Conservation (phyloP, 1,140 invertebrate genomes). For the Calliopsis andreniformis region DNA sequence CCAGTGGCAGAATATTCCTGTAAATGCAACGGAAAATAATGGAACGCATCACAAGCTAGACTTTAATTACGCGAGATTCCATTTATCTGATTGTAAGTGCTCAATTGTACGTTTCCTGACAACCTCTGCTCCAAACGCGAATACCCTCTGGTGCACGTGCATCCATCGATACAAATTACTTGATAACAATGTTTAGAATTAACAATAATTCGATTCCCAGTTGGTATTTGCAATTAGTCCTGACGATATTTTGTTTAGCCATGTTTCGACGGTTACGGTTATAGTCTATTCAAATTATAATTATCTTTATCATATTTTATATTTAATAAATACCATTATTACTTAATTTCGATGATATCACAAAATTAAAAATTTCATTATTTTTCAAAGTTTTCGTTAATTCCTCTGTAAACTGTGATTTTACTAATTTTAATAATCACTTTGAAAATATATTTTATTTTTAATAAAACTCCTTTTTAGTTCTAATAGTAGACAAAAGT, state of each 20-base stretch:
- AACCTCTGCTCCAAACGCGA: neutral
- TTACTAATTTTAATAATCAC: no score
- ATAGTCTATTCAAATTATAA: neutral
- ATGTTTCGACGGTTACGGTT: neutral
- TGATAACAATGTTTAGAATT: neutral
- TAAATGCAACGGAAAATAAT: constrained; percentile 13
- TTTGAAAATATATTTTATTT: no score
- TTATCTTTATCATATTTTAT: no score
- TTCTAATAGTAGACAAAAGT: no score
- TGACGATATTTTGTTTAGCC: neutral
- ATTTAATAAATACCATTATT: no score
- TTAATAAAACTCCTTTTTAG: no score
- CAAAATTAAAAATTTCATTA: no score
- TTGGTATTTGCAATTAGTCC: neutral
- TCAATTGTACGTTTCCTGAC: constrained; percentile 16
- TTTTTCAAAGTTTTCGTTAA: no score
- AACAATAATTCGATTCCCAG: neutral
- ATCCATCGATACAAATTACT: neutral
- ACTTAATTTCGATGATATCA: no score
- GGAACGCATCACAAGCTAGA: constrained; percentile 4
- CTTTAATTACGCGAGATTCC: constrained; percentile 28
- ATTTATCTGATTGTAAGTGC: constrained; percentile 25
- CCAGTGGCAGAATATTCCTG: neutral
- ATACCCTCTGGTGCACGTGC: neutral
- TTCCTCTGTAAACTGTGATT: no score